phyloP scores from a whole-genome alignment of 2,113 vertebrate species.

The Tylochromis polylepis region DNA sequence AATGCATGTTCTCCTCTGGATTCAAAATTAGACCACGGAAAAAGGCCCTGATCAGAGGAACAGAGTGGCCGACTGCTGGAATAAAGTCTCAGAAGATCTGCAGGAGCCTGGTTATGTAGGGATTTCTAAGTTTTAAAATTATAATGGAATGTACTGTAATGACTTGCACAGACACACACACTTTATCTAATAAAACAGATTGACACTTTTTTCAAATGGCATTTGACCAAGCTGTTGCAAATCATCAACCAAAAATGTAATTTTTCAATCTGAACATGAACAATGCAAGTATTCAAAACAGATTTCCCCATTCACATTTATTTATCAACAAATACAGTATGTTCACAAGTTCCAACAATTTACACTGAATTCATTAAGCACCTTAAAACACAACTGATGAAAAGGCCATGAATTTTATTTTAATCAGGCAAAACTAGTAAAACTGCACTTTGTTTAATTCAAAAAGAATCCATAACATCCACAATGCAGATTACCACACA shows the following conservation, averaged over 20 bases:
- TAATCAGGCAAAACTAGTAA: not conserved
- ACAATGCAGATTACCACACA: not conserved
- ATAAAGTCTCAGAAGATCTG: not conserved
- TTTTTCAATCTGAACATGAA: not conserved
- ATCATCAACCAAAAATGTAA: not conserved
- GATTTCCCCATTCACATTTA: constrained; percentile 6
- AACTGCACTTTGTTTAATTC: not conserved
- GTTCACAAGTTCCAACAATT: not conserved
- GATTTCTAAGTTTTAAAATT: not conserved
- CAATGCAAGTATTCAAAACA: not conserved
- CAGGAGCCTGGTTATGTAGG: not conserved
- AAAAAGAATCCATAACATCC: not conserved
- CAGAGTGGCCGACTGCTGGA: accelerated
- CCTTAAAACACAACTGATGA: constrained; percentile 1
- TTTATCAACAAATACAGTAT: not conserved
- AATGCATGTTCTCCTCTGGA: not conserved
- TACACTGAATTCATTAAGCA: not conserved
- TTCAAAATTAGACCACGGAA: not conserved
- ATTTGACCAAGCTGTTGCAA: not conserved
- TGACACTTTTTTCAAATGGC: not conserved
- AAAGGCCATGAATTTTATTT: constrained; percentile 6
- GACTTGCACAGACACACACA: not conserved
- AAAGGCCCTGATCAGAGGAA: not conserved
- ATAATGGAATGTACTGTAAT: no score
- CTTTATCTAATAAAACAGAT: not conserved